Evolutionary conservation across 2,888 invertebrate genomes (phyloP), one percentile per base, ranked within the genome.

Genomic region (Ormia ochracea): DNA sequence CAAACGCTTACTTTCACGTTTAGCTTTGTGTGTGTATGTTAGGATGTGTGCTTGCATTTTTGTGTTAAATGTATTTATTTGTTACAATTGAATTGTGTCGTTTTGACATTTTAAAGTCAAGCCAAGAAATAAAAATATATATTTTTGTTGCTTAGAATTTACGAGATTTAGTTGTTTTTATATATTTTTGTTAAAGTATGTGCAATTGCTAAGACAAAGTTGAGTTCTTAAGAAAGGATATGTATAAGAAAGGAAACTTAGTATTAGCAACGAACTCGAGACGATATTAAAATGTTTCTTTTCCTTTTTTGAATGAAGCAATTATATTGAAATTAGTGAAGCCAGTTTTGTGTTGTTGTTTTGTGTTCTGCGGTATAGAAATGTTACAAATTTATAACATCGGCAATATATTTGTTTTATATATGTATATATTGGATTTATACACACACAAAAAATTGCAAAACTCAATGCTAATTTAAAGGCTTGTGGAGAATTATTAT

Each of bases 51-150:
- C n/a, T 38, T 73, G 61, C 45, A 28, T 65, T 43, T 66, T 19
- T 36, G 50, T 52, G 28, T 19, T 59, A 31, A 48, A 63, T n/a
- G n/a, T n/a, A n/a, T n/a, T 14, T 69, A 58, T 61, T 77, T 82
- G 66, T 77, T 73, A 73, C 63, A 50, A 58, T 36, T 61, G 26
- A 78, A 66, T 69, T 76, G 33, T 45, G 23, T 63, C 63, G 73
- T 65, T 65, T 70, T 73, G 68, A 61, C 68, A 69, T 75, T 75
- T 48, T 19, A 52, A 52, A 73, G 54, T 45, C 54, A 73, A 63
- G 45, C 10, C 31, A 45, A 38, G 21, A 63, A 54, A 7, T 5
- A 19, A 43, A 38, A 48, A 48, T 56, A 28, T 65, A 28, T 43
- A 70, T n/a, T 56, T 45, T 56, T 59, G 33, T 70, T 70, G 50